These are phyloP conservation scores for Labia minor DNA, from an alignment of 2,888 invertebrate genomes.

Conservation along the genomic window DNA sequence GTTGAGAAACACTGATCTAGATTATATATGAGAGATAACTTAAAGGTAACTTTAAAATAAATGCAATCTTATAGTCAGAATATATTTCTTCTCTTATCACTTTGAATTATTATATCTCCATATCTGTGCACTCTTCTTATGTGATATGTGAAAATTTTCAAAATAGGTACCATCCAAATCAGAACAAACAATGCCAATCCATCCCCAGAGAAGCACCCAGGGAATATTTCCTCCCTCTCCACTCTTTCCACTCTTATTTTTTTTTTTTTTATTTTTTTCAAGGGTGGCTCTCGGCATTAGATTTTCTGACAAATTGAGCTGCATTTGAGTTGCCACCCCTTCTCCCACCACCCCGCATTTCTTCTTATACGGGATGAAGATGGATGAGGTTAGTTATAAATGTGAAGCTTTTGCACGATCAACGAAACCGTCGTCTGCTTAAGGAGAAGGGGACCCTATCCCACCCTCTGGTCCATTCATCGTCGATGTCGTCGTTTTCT, in stretches of 20 bases:
- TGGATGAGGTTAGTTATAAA: slow-evolving; percentile 45
- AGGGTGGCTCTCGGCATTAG: slow-evolving; percentile 32
- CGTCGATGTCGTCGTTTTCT: slow-evolving; percentile 4
- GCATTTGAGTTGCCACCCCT: slow-evolving; percentile 29
- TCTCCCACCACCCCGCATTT: neutral
- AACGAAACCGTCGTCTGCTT: slow-evolving; percentile 30
- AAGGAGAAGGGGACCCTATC: slow-evolving; percentile 13
- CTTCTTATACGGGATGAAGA: slow-evolving; percentile 35
- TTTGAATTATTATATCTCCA: too few relatives aligned
- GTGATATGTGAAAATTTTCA: too few relatives aligned
- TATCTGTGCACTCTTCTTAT: too few relatives aligned
- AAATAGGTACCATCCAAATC: neutral
- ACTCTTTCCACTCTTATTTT: too few relatives aligned
- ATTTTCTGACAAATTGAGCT: slow-evolving; percentile 44
- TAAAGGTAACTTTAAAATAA: too few relatives aligned
- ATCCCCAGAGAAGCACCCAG: neutral
- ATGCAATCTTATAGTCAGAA: too few relatives aligned
- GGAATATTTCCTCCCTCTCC: too few relatives aligned
- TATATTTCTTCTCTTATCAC: too few relatives aligned
- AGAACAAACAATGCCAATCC: neutral
- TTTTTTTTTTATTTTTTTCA: too few relatives aligned
- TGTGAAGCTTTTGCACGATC: slow-evolving; percentile 42
- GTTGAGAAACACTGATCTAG: too few relatives aligned
- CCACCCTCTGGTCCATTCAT: slow-evolving; percentile 8
- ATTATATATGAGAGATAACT: too few relatives aligned